These are phyloP conservation scores for Limnodromus scolopaceus DNA, from an alignment of 2,797 vertebrate species.

Conservation along the genomic window DNA sequence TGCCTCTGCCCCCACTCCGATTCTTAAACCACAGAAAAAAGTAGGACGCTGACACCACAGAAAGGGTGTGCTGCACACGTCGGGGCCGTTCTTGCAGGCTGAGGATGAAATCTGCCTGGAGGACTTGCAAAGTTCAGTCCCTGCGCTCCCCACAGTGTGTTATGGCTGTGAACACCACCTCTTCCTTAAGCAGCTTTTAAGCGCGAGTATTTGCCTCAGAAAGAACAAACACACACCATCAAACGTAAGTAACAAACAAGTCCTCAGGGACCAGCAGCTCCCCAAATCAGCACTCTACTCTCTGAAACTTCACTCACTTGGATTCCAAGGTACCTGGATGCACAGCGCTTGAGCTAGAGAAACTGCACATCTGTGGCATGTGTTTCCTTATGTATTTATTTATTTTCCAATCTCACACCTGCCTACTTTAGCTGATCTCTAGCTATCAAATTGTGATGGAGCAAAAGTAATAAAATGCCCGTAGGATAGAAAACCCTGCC, in stretches of 20 bases:
- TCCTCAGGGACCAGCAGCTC: neutral
- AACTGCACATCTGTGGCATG: neutral
- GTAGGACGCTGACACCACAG: neutral
- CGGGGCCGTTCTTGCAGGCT: rapidly evolving
- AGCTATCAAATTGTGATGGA: slow-evolving; percentile 49
- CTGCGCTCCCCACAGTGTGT: neutral
- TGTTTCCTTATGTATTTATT: slow-evolving; percentile 32
- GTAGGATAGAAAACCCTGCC: neutral
- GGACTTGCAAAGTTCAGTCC: neutral
- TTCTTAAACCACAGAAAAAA: neutral
- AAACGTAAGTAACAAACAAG: neutral
- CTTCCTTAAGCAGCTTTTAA: neutral
- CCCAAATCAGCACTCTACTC: neutral
- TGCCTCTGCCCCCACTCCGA: neutral
- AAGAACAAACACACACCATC: neutral
- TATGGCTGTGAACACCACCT: neutral
- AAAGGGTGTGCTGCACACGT: rapidly evolving
- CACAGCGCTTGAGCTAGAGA: neutral
- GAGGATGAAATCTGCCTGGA: neutral
- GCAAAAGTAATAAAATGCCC: slow-evolving; percentile 43
- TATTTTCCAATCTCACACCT: slow-evolving; percentile 38
- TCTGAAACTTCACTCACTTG: neutral
- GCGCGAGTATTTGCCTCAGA: neutral
- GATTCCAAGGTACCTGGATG: neutral
- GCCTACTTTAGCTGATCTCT: slow-evolving; percentile 60